A percentile compares a stretch with the other conserved stretches of the same genome.
phyloP scores from a whole-genome alignment of 2,888 invertebrate species.

The Hermaeophaga mercurialis region DNA sequence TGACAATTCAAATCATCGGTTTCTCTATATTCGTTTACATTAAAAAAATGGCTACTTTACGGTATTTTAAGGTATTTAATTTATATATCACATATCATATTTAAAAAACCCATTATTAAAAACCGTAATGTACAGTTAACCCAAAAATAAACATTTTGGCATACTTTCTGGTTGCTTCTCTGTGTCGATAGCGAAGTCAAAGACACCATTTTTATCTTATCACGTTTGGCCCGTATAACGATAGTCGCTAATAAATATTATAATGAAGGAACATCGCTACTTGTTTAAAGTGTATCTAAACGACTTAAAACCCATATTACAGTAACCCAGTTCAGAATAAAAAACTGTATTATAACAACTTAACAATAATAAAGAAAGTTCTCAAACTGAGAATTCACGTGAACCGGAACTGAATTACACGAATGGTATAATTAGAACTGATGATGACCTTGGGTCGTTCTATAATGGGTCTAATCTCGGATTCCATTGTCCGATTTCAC shows the following conservation, averaged over 20 bases:
- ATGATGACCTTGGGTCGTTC: conserved; percentile 19
- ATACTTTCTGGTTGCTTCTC: conserved; percentile 2
- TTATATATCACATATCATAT: no score
- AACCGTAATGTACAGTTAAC: not conserved
- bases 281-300: conserved; percentile 3
- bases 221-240: conserved; percentile 5
- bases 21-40: no score
- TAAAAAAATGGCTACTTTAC: no score
- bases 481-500: not conserved
- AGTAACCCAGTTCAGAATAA: conserved; percentile 23
- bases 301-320: conserved; percentile 25
- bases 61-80: no score
- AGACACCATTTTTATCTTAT: conserved; percentile 7
- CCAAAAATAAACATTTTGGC: conserved; percentile 11
- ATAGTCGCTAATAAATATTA: not conserved
- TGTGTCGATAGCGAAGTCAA: conserved; percentile 1
- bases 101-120: not conserved
- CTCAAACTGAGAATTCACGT: conserved; percentile 20
- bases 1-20: no score
- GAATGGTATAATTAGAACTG: conserved; percentile 15
- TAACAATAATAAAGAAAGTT: conserved; percentile 26
- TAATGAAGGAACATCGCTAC: not conserved
- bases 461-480: conserved; percentile 2
- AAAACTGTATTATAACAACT: conserved; percentile 17
- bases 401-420: conserved; percentile 14